phyloP scores from a whole-genome alignment of 2,888 invertebrate species.

The Eutolmus rufibarbis region DNA sequence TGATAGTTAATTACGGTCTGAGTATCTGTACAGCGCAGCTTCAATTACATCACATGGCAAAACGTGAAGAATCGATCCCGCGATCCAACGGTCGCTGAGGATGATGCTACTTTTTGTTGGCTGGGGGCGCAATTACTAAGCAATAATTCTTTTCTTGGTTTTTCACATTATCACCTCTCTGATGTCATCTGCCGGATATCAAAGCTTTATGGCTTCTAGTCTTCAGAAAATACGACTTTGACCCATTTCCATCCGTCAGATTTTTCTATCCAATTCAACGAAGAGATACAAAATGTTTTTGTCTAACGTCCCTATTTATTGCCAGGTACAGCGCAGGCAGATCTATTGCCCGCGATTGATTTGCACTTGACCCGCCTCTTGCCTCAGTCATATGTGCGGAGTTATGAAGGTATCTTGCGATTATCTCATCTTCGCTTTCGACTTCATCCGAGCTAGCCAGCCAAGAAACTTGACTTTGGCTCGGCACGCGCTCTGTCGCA shows the following conservation, averaged over 20 bases:
- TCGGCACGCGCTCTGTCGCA: background rate
- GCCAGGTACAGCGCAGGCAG: background rate
- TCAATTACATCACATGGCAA: background rate
- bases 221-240: background rate
- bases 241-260: background rate
- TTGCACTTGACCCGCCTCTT: constrained; percentile 71
- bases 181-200: constrained; percentile 32
- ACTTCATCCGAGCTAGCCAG: background rate
- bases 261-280: background rate
- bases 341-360: background rate
- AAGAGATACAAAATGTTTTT: background rate
- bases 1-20: background rate
- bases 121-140: background rate
- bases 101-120: background rate
- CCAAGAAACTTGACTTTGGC: background rate
- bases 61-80: background rate
- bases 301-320: background rate
- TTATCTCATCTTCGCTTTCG: constrained; percentile 1
- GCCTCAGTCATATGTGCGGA: constrained; percentile 91
- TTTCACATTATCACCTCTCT: constrained; percentile 8
- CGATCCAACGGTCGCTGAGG: background rate
- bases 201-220: constrained; percentile 13
- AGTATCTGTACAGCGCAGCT: background rate
- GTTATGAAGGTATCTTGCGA: background rate
- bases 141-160: constrained; percentile 14